phyloP scores from a whole-genome alignment of 2,888 invertebrate genomes.

The Omphaloscelis lunosa region DNA sequence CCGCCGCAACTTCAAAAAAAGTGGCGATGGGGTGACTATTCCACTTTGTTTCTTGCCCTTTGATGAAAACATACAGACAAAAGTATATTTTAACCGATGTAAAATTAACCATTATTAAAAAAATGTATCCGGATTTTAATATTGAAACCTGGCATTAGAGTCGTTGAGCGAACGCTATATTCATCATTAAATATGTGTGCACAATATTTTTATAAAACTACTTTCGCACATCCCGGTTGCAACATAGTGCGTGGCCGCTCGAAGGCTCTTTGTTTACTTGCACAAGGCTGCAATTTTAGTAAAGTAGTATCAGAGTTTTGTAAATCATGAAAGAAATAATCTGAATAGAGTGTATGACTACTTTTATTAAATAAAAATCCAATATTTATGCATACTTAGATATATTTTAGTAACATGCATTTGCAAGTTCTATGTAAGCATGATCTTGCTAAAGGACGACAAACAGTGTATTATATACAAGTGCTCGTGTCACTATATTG shows the following conservation, averaged over 20 bases:
- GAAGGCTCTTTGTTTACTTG: slow-evolving; percentile 34
- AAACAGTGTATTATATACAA: slow-evolving; percentile 69
- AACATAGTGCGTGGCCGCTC: slow-evolving; percentile 26
- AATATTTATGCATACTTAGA: slow-evolving; percentile 67
- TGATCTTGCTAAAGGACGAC: slow-evolving; percentile 59
- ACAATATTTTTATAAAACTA: slow-evolving; percentile 4
- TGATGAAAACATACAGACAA: slow-evolving; percentile 14
- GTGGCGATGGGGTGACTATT: background rate
- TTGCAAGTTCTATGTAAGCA: slow-evolving; percentile 67
- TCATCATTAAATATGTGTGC: background rate
- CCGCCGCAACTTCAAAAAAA: background rate
- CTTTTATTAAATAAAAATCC: slow-evolving; percentile 69
- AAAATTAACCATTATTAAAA: background rate
- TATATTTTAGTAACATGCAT: slow-evolving; percentile 70
- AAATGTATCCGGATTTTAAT: background rate
- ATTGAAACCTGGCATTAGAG: slow-evolving; percentile 35
- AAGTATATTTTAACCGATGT: background rate
- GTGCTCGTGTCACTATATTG: slow-evolving; percentile 58
- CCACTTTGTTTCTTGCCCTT: background rate
- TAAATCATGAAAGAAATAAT: slow-evolving; percentile 15
- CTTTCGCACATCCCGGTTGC: slow-evolving; percentile 12
- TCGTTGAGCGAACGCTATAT: slow-evolving; percentile 40
- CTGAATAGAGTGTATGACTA: slow-evolving; percentile 44
- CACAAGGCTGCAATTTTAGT: slow-evolving; percentile 16
- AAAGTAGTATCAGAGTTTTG: slow-evolving; percentile 9